Conservation (phyloP, 2,888 invertebrate genomes). For the Autographa gamma region DNA sequence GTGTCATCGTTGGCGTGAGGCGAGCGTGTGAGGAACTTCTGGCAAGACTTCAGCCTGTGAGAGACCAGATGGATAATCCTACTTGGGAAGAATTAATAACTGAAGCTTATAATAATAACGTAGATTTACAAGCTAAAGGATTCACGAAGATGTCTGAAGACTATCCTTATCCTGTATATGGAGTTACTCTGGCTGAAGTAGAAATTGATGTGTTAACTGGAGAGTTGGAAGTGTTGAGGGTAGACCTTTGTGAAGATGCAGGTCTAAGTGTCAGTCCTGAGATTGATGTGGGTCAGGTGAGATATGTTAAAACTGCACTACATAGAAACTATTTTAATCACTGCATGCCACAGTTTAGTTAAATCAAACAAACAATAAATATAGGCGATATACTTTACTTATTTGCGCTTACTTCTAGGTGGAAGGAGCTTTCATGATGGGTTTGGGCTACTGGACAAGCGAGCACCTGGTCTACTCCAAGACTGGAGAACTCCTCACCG, state of each 20-base stretch:
- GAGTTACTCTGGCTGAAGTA: constrained; percentile 48
- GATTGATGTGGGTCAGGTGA: constrained; percentile 83
- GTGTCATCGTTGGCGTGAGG: constrained; percentile 68
- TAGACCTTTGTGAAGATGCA: constrained; percentile 92
- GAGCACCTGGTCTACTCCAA: constrained; percentile 91
- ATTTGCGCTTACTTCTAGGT: constrained; percentile 70
- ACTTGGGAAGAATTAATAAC: constrained; percentile 89
- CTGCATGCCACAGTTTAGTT: no score
- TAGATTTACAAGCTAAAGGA: constrained; percentile 90
- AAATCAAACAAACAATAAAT: no score
- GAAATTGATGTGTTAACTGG: constrained; percentile 91
- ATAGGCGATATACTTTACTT: no score
- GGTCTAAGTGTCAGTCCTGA: constrained; percentile 92
- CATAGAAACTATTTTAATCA: no score
- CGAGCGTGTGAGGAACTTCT: constrained; percentile 67
- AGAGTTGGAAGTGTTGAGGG: constrained; percentile 90
- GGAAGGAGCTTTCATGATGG: constrained; percentile 94
- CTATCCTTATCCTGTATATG: constrained; percentile 27
- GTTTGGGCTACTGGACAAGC: constrained; percentile 92
- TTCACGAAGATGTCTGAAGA: constrained; percentile 85
- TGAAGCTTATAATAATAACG: constrained; percentile 85
- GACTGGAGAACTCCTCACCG: constrained; percentile 91
- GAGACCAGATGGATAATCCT: constrained; percentile 80
- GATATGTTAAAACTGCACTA: no score
- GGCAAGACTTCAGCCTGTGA: constrained; percentile 76